Percentiles rank a stretch among this genome's conserved stretches.
phyloP scores from a whole-genome alignment of 1,140 invertebrate species.

The Linepithema humile region DNA sequence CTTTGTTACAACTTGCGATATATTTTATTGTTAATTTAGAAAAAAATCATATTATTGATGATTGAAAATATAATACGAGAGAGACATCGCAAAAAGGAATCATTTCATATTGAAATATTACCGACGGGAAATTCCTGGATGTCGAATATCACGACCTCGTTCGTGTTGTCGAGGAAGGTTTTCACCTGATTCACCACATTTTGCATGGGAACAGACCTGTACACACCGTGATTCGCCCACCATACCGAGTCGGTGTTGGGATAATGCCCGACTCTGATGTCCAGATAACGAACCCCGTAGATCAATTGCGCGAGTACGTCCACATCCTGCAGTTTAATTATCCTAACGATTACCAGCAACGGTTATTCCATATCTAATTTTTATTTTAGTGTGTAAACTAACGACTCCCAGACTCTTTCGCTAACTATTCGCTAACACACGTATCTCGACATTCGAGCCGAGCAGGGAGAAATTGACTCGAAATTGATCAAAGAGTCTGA shows the following conservation, averaged over 20 bases:
- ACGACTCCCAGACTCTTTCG: background rate
- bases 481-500: too few species aligned
- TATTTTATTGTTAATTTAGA: background rate
- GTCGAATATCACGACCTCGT: conserved; percentile 88
- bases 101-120: conserved; percentile 62
- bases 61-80: too few species aligned
- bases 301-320: conserved; percentile 86
- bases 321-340: conserved; percentile 84
- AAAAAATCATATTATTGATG: too few species aligned
- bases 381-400: background rate
- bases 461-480: too few species aligned
- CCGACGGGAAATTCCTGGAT: conserved; percentile 87
- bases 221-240: conserved; percentile 86
- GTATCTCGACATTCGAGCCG: too few species aligned
- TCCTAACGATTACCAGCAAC: conserved; percentile 53
- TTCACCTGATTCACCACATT: conserved; percentile 84
- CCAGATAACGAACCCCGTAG: conserved; percentile 86
- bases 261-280: conserved; percentile 86
- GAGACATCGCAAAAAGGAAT: too few species aligned
- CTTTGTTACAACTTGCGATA: background rate
- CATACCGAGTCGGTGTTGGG: conserved; percentile 78
- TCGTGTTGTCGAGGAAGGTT: conserved; percentile 85
- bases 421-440: background rate
- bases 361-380: conserved; percentile 51
- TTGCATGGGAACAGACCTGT: conserved; percentile 83